Percentiles rank a stretch among this genome's conserved stretches.
Conservation (phyloP, 2,113 vertebrate species). For the Ochotona princeps region DNA sequence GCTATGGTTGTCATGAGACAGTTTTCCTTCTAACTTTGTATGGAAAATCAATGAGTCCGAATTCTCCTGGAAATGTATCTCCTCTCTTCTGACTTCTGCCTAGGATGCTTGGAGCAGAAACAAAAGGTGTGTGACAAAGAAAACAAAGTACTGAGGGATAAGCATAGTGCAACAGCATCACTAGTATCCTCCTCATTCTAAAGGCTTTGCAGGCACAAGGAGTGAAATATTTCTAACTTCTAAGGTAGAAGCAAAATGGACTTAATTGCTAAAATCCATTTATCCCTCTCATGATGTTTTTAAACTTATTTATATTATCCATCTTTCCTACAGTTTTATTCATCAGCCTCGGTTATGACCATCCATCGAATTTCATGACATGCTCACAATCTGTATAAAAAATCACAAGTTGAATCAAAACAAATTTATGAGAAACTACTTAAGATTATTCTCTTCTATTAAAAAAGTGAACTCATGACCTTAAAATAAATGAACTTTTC, state of each 20-base stretch:
- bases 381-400: conserved; percentile 41
- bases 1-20: neutral
- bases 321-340: neutral
- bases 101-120: conserved; percentile 4
- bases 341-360: neutral
- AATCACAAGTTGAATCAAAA: conserved; percentile 37
- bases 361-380: conserved; percentile 31
- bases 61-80: conserved; percentile 49
- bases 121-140: conserved; percentile 61
- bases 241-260: neutral
- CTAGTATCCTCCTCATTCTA: conserved; percentile 15
- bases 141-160: conserved; percentile 49
- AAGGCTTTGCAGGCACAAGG: conserved; percentile 3
- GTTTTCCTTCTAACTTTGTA: conserved; percentile 54
- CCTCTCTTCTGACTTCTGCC: neutral
- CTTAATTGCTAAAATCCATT: too few relatives aligned
- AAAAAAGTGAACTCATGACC: neutral
- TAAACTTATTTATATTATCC: too few relatives aligned
- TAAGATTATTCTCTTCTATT: neutral
- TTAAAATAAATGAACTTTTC: conserved; percentile 42
- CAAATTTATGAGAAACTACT: conserved; percentile 21
- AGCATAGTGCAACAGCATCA: conserved; percentile 41
- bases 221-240: conserved; percentile 12
- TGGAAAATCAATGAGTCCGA: conserved; percentile 52
- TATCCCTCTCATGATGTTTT: too few relatives aligned